Evolutionary conservation across 2,888 invertebrate genomes (phyloP), one percentile per base, ranked within the genome.

Genomic region (Parnassius apollo): DNA sequence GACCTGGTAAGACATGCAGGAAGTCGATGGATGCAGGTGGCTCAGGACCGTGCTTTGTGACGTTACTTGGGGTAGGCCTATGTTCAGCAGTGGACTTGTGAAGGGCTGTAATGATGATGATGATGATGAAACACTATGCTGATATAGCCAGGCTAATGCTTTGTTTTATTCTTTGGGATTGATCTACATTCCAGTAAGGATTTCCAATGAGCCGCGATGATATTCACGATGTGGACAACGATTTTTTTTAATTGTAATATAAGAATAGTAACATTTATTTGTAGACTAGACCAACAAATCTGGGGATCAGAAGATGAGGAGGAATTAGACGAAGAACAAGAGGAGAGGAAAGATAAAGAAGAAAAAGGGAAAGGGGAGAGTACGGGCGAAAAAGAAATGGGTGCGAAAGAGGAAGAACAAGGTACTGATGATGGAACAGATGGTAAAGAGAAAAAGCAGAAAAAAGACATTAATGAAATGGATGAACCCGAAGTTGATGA

Each of bases 281-380:
- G 22, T 53, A 92, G 92, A 68, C 78, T 96, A 18, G 96, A 96
- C 73, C 94, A 96, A 78, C 94, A 96, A 90, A 95, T 96, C 72
- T 96, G 96, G 96, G 96, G 95, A 4, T 96, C 96, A 4, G 97
- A 98, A 75, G 95, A 96, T 50, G 96, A 96, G 72, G 93, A 95
- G 60, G 94, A 95, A 2, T 82, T 93, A 35, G 93, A 94, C 0
- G 91, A 93, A 42, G 92, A 94, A 22, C 87, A 93, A 57, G 72
- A 75, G 3, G 69, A 75, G 42, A 84, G 92, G 72, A 90, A 92
- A 70, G 93, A 94, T 11, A 93, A 95, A 67, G 94, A 95, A 67
- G 93, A 94, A 68, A 92, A 92, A 65, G 94, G 93, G 58, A 86
- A 83, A 69, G 93, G 94, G n/a, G 93, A 94, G 73, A 92, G 93